phyloP scores from a whole-genome alignment of 2,113 vertebrate species.

The Stigmatopora nigra region DNA sequence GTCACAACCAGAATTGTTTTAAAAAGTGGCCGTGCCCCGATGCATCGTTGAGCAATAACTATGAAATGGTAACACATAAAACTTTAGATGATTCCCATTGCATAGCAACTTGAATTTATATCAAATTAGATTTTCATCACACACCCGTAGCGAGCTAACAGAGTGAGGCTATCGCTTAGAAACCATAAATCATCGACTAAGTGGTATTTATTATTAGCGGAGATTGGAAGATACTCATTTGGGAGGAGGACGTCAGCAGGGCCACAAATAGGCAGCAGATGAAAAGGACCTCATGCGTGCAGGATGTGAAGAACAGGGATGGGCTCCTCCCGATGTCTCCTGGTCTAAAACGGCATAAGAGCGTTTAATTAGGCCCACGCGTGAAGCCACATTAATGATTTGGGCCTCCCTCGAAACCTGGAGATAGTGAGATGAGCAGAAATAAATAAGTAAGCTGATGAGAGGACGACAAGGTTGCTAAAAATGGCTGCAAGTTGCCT shows the following conservation, averaged over 20 bases:
- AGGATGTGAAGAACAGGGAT: not conserved
- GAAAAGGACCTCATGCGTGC: slow-evolving; percentile 7
- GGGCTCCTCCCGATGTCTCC: not conserved
- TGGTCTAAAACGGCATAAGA: not conserved
- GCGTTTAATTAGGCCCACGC: not conserved
- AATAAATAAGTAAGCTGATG: not conserved
- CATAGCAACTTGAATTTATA: not conserved
- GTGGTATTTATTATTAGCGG: not conserved
- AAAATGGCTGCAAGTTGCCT: not conserved
- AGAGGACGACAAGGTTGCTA: not conserved
- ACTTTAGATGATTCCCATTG: too few species aligned
- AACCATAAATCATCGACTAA: not conserved
- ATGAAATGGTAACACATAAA: too few species aligned
- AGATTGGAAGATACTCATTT: not conserved
- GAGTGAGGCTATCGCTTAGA: not conserved
- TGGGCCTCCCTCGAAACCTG: not conserved
- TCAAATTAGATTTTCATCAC: not conserved
- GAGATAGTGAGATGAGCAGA: not conserved
- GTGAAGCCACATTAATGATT: slow-evolving; percentile 1
- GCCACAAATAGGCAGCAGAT: slow-evolving; percentile 3
- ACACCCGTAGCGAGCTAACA: not conserved
- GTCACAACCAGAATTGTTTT: too few species aligned
- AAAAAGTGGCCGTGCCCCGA: too few species aligned
- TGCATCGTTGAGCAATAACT: too few species aligned
- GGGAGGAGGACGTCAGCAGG: not conserved